Evolutionary conservation across 2,888 invertebrate species (phyloP).

Genomic region (Apomyelois bistriatella): DNA sequence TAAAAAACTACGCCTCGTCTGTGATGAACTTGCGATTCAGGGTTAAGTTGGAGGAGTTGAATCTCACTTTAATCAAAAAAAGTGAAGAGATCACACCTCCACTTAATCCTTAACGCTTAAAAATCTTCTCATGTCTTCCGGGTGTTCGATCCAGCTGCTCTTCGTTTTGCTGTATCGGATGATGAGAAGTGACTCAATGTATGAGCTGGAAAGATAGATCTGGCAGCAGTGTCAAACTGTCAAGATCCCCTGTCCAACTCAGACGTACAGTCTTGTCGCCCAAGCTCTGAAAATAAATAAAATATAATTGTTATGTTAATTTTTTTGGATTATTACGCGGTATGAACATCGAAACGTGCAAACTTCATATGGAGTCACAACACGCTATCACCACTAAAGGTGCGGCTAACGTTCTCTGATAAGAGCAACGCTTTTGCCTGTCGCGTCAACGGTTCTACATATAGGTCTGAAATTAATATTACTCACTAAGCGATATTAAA

Average conservation of each 20-base stretch:
- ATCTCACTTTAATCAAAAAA: slow-evolving; percentile 79
- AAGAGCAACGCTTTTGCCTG: slow-evolving; percentile 72
- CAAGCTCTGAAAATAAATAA: slow-evolving; percentile 45
- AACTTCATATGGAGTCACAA: slow-evolving; percentile 51
- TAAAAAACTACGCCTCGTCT: slow-evolving; percentile 23
- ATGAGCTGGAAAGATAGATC: slow-evolving; percentile 82
- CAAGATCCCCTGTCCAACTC: slow-evolving; percentile 81
- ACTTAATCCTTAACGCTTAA: slow-evolving; percentile 71
- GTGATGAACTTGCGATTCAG: slow-evolving; percentile 56
- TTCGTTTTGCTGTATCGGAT: neutral
- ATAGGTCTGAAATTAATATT: slow-evolving; percentile 50
- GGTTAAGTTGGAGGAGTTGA: slow-evolving; percentile 82
- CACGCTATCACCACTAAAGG: slow-evolving; percentile 72
- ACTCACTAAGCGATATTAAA: slow-evolving; percentile 37
- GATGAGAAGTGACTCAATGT: slow-evolving; percentile 52
- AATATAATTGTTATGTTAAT: slow-evolving; percentile 35
- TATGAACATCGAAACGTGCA: slow-evolving; percentile 60
- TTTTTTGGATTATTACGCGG: slow-evolving; percentile 41
- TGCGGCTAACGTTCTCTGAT: slow-evolving; percentile 74
- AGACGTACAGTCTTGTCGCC: slow-evolving; percentile 59
- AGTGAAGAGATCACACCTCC: slow-evolving; percentile 82
- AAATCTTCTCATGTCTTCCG: slow-evolving; percentile 11
- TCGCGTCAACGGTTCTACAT: slow-evolving; percentile 61
- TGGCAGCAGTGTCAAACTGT: slow-evolving; percentile 76
- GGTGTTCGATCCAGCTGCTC: neutral